Evolutionary conservation across 1,140 invertebrate genomes (phyloP).

Genomic region (Yoshiicerus persimilis): DNA sequence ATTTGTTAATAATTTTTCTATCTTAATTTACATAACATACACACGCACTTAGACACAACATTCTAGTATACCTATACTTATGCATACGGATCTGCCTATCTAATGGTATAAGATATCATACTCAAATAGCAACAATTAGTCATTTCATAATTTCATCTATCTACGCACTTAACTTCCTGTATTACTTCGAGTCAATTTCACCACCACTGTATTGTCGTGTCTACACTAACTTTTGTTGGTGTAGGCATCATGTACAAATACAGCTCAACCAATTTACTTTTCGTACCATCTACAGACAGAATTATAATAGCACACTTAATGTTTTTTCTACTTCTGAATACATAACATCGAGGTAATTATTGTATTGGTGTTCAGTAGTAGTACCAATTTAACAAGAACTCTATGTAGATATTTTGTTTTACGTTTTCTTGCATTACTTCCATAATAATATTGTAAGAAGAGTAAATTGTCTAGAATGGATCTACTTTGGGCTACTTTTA

Average conservation of each 20-base stretch:
- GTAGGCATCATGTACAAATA: not conserved
- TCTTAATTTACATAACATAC: not conserved
- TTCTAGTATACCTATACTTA: not conserved
- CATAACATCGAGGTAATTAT: not conserved
- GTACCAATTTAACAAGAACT: not conserved
- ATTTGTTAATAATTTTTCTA: not conserved
- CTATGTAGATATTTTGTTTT: not conserved
- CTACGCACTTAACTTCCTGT: not conserved
- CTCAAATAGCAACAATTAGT: slow-evolving; percentile 4
- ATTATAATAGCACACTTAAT: not conserved
- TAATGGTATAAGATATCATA: not conserved
- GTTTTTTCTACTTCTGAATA: not conserved
- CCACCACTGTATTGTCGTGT: not conserved
- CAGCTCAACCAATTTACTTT: not conserved
- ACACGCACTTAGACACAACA: not conserved
- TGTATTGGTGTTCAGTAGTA: not conserved
- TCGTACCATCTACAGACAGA: not conserved
- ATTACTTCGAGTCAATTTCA: not conserved
- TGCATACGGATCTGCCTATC: not conserved
- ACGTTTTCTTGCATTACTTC: not conserved
- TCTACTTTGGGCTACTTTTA: no score
- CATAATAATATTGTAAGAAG: no score
- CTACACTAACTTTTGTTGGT: not conserved
- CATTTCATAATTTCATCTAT: not conserved
- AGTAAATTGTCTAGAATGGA: no score